Evolutionary conservation across 1,140 invertebrate species (phyloP).

Genomic region (Asbolus verrucosus): DNA sequence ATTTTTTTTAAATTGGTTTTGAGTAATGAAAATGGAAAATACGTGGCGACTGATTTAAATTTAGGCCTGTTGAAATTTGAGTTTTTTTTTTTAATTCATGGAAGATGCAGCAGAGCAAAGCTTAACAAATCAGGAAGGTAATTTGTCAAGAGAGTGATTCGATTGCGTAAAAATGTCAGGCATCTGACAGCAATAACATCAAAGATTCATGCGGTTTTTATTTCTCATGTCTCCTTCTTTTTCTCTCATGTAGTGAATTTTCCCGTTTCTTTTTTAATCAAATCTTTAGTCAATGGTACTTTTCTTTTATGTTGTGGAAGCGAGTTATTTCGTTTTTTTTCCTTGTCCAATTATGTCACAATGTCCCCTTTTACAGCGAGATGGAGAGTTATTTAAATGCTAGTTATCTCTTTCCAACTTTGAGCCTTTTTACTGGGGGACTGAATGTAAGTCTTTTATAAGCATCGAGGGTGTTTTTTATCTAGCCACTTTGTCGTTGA

Average conservation of each 20-base stretch:
- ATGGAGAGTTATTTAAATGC: conserved; percentile 38
- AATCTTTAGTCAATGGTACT: conserved; percentile 29
- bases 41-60: conserved; percentile 33
- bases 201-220: conserved; percentile 49
- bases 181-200: conserved; percentile 48
- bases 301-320: conserved; percentile 21
- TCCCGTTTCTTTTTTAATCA: conserved; percentile 38
- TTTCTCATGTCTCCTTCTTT: conserved; percentile 17
- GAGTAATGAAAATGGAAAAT: conserved; percentile 8
- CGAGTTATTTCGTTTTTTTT: conserved; percentile 33
- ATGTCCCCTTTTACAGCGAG: conserved; percentile 40
- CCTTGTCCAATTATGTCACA: conserved; percentile 48
- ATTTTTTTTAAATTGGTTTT: conserved; percentile 29
- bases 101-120: conserved; percentile 37
- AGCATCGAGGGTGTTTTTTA: conserved; percentile 64
- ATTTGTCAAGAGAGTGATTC: conserved; percentile 47
- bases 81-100: conserved; percentile 27
- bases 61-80: not conserved
- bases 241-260: conserved; percentile 18
- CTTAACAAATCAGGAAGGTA: conserved; percentile 46
- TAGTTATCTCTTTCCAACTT: conserved; percentile 45
- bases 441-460: conserved; percentile 61
- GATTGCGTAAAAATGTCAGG: conserved; percentile 54
- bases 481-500: conserved; percentile 63
- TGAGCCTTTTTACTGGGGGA: conserved; percentile 52